Evolutionary conservation across 53 echinoderm and acorn worm genomes (phyloP).

Genomic region (Apostichopus leukothele): DNA sequence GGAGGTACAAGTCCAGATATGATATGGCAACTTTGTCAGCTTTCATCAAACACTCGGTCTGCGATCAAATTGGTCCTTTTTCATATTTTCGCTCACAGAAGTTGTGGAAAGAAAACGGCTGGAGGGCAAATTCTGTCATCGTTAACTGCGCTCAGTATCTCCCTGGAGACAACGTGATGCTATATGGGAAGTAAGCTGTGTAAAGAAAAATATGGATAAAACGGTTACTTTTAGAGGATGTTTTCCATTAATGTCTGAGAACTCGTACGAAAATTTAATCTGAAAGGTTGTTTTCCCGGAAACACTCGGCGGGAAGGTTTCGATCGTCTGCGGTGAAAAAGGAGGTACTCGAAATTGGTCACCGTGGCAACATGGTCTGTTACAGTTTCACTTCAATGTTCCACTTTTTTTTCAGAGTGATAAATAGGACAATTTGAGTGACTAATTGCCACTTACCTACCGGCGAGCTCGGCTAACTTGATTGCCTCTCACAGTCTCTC

Average conservation of each 20-base stretch:
- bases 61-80: slow-evolving; percentile 34
- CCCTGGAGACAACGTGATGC: slow-evolving; percentile 35
- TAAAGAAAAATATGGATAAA: slow-evolving; percentile 39
- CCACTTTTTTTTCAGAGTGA: neutral
- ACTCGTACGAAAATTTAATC: slow-evolving; percentile 24
- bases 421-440: neutral
- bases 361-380: neutral
- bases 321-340: neutral
- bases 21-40: slow-evolving; percentile 44
- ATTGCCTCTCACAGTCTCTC: neutral
- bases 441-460: slow-evolving; percentile 18
- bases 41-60: slow-evolving; percentile 45
- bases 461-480: neutral
- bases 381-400: slow-evolving; percentile 1
- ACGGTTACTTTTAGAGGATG: slow-evolving; percentile 48
- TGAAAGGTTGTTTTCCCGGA: slow-evolving; percentile 42
- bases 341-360: neutral
- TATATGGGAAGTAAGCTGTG: slow-evolving; percentile 7
- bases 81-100: slow-evolving; percentile 18
- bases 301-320: slow-evolving; percentile 31
- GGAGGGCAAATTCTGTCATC: slow-evolving; percentile 50
- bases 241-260: slow-evolving; percentile 41
- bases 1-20: slow-evolving; percentile 44
- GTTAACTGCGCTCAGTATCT: slow-evolving; percentile 41
- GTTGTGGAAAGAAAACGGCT: slow-evolving; percentile 44